Evolutionary conservation across 2,888 invertebrate species (phyloP), one percentile per base, ranked within the genome.

Genomic region (Trichogramma dendrolimi): DNA sequence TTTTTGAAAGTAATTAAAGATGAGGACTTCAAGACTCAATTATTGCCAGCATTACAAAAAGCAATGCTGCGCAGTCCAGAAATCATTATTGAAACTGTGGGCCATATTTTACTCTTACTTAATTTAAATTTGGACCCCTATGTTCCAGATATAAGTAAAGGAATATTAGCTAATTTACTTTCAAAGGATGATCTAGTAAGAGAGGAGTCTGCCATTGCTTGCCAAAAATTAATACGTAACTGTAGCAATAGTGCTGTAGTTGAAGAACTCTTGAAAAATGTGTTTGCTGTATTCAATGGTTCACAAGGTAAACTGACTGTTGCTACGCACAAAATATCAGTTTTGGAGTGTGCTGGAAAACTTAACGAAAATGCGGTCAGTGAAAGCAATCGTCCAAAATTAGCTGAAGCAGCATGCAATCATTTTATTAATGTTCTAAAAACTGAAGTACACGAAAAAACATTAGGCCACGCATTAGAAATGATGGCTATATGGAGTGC

Each of bases 11-110:
- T 84, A 60, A 77, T 91, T 10, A 82, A 81, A 14, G 82, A 85
- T 64, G 83, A 83, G 0, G 90, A 91, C 57, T 92, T 96, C 71
- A 87, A 89, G 72, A 84, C 83, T 52, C 81, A 81, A 5, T 78
- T 97, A 50, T 81, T 95, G 64, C 95, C 96, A 1, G 89, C 93
- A 1, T 81, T 96, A 59, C 92, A 94, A 77, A 94, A 95, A 77
- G 88, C 94, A 27, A 90, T 97, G 87, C 82, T 98, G 41, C 82
- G 98, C 56, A 96, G 92, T 80, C 96, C 98, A 0, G 98, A 98
- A 83, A 87, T 94, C 58, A 90, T 92, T 66, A 83, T 96, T 27
- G 86, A 90, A 76, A 87, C 88, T 14, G 89, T 96, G 46, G 91
- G 91, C 0, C 83, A 87, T 54, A 87, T 95, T 63, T 79, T 96